These are phyloP conservation scores for Drosophila antonietae DNA, from an alignment of 2,888 invertebrate genomes.

Conservation along the genomic window DNA sequence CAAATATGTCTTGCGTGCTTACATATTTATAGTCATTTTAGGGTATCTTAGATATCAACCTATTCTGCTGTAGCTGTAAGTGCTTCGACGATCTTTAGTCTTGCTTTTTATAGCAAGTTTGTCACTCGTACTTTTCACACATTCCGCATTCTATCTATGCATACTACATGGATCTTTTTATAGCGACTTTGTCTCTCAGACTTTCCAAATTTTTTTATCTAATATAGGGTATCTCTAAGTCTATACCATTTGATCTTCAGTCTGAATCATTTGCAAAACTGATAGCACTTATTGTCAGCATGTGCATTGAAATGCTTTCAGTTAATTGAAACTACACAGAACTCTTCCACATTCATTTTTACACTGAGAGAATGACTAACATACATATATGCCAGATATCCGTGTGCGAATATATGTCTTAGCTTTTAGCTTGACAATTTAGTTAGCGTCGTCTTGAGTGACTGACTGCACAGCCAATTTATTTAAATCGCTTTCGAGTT, in stretches of 20 bases:
- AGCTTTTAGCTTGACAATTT: constrained; percentile 15
- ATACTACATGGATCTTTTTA: no score
- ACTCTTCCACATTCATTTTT: not conserved
- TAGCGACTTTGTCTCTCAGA: no score
- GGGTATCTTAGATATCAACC: no score
- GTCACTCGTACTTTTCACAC: no score
- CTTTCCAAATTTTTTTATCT: not conserved
- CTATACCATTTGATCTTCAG: not conserved
- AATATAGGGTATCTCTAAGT: constrained; percentile 8
- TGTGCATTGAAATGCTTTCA: constrained; percentile 55
- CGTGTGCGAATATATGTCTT: not conserved
- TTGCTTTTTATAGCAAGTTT: not conserved
- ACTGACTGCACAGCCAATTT: constrained; percentile 48
- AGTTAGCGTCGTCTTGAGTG: constrained; percentile 9
- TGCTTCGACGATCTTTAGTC: not conserved
- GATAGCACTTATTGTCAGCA: constrained; percentile 44
- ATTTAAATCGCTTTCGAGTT: constrained; percentile 58
- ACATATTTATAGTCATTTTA: no score
- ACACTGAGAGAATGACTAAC: no score
- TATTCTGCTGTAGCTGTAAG: not conserved
- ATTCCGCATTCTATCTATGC: no score
- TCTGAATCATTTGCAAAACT: constrained; percentile 57
- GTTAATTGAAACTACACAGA: constrained; percentile 50
- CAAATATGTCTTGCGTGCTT: no score
- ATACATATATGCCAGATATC: not conserved